These are phyloP conservation scores for Gonatopus flavifemur DNA, from an alignment of 1,140 invertebrate species.

Conservation along the genomic window DNA sequence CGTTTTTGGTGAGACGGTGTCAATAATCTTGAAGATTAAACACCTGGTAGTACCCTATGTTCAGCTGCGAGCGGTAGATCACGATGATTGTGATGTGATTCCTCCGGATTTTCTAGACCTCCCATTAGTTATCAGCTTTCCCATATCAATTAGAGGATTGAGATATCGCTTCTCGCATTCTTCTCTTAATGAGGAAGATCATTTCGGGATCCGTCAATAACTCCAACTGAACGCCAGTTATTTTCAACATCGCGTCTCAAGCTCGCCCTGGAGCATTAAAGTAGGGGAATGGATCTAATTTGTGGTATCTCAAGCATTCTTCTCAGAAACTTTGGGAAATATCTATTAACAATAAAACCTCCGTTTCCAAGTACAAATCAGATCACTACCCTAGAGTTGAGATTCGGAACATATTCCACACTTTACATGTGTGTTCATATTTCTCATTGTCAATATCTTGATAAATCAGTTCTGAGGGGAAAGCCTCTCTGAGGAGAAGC, in stretches of 20 bases:
- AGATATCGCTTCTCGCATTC: slow-evolving; percentile 46
- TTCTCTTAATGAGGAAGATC: slow-evolving; percentile 38
- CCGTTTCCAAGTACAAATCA: neutral
- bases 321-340: neutral
- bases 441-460: too few relatives aligned
- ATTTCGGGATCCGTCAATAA: slow-evolving; percentile 46
- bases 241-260: slow-evolving; percentile 29
- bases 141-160: slow-evolving; percentile 21
- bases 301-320: neutral
- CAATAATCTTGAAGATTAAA: too few relatives aligned
- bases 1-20: too few relatives aligned
- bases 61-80: slow-evolving; percentile 58
- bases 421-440: neutral
- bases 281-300: neutral
- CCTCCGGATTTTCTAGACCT: slow-evolving; percentile 24
- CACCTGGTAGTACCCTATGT: slow-evolving; percentile 23
- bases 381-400: slow-evolving; percentile 10
- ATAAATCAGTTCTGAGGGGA: too few relatives aligned
- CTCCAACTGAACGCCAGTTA: slow-evolving; percentile 51
- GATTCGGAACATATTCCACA: slow-evolving; percentile 24
- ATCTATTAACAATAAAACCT: neutral
- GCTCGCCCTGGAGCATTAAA: neutral
- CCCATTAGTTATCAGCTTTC: slow-evolving; percentile 56
- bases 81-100: slow-evolving; percentile 58
- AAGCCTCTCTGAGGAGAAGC: neutral